Evolutionary conservation across 2,888 invertebrate species (phyloP).

Genomic region (Patella depressa): DNA sequence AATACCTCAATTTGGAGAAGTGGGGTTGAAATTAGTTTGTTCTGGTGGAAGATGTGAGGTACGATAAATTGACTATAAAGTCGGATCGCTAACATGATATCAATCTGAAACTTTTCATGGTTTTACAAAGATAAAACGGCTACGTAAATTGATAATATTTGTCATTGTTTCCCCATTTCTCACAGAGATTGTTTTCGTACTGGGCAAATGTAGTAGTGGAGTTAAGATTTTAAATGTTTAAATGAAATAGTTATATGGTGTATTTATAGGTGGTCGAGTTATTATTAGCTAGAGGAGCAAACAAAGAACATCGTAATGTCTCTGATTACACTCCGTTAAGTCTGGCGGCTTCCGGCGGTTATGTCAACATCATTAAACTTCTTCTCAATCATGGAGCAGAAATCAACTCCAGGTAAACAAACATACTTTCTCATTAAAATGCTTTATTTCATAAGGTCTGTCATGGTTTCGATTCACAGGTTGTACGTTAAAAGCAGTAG

Average conservation of each 20-base stretch:
- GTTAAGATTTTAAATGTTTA: not conserved
- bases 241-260: not conserved
- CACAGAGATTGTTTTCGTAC: no score
- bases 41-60: constrained; percentile 96
- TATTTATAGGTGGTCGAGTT: constrained; percentile 84
- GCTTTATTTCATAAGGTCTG: no score
- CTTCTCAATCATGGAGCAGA: constrained; percentile 95
- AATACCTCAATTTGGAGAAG: no score
- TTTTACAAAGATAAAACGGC: no score
- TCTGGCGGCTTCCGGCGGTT: constrained; percentile 97
- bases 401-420: constrained; percentile 85
- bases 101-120: no score
- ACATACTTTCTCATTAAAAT: no score
- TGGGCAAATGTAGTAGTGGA: no score
- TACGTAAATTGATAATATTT: no score
- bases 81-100: no score
- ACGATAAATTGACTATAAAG: constrained; percentile 22
- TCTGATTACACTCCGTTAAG: constrained; percentile 99
- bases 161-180: no score
- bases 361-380: constrained; percentile 97
- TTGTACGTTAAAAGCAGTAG: no score
- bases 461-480: no score
- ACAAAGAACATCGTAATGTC: constrained; percentile 96
- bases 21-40: constrained; percentile 80
- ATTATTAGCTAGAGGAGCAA: constrained; percentile 88